Percentiles rank a stretch among this genome's conserved stretches.
These are phyloP conservation scores for Nestor notabilis DNA, from an alignment of 2,113 vertebrate species.

Conservation along the genomic window DNA sequence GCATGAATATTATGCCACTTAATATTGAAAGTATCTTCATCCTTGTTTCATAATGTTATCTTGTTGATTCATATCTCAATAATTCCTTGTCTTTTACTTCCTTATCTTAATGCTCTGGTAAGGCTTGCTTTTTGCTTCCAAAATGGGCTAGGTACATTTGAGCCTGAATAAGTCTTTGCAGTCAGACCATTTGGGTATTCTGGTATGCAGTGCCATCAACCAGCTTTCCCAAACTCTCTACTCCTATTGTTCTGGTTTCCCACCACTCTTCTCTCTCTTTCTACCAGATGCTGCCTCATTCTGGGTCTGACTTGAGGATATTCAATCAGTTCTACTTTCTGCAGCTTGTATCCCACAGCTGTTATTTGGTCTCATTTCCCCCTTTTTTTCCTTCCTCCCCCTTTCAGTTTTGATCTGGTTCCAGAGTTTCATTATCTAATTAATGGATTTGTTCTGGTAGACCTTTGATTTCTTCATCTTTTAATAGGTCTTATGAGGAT, in stretches of 20 bases:
- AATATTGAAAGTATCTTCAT: background rate
- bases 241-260: background rate
- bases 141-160: background rate
- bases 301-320: background rate
- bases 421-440: slow-evolving; percentile 25
- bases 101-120: background rate
- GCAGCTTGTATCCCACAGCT: slow-evolving; percentile 18
- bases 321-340: slow-evolving; percentile 18
- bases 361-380: slow-evolving; percentile 11
- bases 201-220: background rate
- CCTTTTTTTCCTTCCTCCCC: background rate
- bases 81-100: background rate
- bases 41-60: background rate
- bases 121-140: background rate
- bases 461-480: slow-evolving; percentile 26
- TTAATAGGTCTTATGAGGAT: slow-evolving; percentile 17
- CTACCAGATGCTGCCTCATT: slow-evolving; percentile 29
- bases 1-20: background rate
- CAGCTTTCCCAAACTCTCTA: background rate
- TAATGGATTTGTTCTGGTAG: slow-evolving; percentile 30
- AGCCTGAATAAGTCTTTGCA: background rate
- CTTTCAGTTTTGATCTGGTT: slow-evolving; percentile 38
- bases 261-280: background rate
- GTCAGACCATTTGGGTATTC: background rate
- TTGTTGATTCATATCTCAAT: background rate